Conservation (phyloP, 2,888 invertebrate species). For the Rhodophaea formosa region DNA sequence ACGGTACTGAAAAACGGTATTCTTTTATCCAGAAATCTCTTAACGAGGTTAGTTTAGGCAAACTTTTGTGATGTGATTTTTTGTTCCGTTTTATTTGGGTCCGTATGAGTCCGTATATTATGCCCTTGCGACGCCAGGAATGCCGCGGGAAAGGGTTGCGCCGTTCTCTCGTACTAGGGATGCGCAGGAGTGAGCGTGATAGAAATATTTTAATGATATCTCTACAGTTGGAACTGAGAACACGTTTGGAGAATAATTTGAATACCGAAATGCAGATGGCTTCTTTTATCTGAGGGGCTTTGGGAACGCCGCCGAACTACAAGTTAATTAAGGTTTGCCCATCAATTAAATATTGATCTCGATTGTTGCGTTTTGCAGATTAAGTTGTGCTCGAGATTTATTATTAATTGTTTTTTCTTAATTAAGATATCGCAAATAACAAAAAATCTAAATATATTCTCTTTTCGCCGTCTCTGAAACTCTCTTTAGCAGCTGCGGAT, state of each 20-base stretch:
- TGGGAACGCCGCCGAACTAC: conserved; percentile 67
- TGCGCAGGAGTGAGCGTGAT: conserved; percentile 78
- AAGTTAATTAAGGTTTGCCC: conserved; percentile 80
- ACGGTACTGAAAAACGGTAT: conserved; percentile 79
- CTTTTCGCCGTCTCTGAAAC: too few species aligned
- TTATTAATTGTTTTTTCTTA: conserved; percentile 56
- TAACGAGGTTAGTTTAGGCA: conserved; percentile 81
- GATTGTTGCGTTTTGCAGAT: conserved; percentile 72
- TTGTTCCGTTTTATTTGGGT: conserved; percentile 70
- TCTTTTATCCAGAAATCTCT: conserved; percentile 79
- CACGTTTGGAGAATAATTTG: conserved; percentile 80
- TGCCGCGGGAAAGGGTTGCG: conserved; percentile 57
- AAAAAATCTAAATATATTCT: too few species aligned
- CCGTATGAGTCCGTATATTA: conserved; percentile 72
- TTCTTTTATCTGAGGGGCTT: conserved; percentile 72
- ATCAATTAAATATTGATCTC: conserved; percentile 79
- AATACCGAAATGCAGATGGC: conserved; percentile 80
- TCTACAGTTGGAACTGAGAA: conserved; percentile 59
- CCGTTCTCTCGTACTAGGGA: conserved; percentile 49
- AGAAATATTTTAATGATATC: conserved; percentile 56
- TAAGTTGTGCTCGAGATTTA: conserved; percentile 64
- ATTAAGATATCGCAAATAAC: conserved; percentile 54
- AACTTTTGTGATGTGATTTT: conserved; percentile 79
- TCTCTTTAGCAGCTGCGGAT: too few species aligned
- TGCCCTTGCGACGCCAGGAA: conserved; percentile 54